Conservation (phyloP, 2,888 invertebrate genomes). For the Ormyrus pomaceus region DNA sequence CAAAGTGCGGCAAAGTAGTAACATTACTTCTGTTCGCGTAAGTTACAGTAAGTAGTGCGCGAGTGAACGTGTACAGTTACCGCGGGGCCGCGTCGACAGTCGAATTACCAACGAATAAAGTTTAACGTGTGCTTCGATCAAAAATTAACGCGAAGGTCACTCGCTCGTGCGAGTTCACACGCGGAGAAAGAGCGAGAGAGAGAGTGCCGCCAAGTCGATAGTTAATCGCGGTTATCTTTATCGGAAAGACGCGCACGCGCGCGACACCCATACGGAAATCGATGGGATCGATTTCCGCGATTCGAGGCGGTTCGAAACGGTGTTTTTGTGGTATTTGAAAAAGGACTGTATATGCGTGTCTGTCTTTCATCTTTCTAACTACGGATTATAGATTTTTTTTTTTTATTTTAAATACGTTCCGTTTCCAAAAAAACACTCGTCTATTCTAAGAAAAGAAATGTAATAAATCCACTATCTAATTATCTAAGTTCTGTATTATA, state of each 20-base stretch:
- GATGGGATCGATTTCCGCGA: background rate
- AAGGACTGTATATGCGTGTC: background rate
- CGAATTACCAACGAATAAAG: background rate
- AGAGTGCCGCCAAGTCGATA: background rate
- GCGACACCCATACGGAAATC: too few species aligned
- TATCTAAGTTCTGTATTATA: slow-evolving; percentile 35
- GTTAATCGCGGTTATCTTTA: background rate
- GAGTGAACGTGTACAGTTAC: background rate
- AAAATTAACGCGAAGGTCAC: background rate
- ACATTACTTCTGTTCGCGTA: slow-evolving; percentile 16
- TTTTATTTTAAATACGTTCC: background rate
- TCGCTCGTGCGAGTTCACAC: too few species aligned
- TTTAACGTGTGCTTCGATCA: background rate
- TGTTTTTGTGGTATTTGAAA: slow-evolving; percentile 1
- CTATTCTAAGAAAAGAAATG: slow-evolving; percentile 49
- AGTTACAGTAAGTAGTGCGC: background rate
- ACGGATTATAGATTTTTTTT: background rate
- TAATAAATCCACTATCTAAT: slow-evolving; percentile 48
- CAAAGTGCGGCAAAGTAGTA: slow-evolving; percentile 19
- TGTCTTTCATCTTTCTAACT: background rate
- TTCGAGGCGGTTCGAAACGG: background rate
- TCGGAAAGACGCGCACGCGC: background rate
- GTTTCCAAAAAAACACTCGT: slow-evolving; percentile 18
- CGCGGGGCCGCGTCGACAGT: background rate
- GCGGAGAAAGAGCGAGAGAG: too few species aligned